phyloP scores from a whole-genome alignment of 2,113 vertebrate genomes.

The Pionites leucogaster region DNA sequence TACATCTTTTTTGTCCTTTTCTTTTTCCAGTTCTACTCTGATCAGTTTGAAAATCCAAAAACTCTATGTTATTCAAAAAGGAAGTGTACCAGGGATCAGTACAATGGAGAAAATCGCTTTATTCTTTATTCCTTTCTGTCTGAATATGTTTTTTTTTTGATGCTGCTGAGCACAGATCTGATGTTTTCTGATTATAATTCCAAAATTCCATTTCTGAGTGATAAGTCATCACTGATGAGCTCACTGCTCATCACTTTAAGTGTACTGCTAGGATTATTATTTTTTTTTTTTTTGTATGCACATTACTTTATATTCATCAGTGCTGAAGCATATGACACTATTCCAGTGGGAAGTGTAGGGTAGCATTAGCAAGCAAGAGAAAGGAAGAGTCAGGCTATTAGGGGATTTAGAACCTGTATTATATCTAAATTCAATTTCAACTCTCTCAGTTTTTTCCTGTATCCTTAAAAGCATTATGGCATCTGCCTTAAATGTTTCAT shows the following conservation, averaged over 20 bases:
- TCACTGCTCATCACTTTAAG: not conserved
- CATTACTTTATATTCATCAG: not conserved
- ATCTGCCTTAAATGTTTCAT: not conserved
- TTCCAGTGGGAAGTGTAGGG: not conserved
- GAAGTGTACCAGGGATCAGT: not conserved
- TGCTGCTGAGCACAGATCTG: not conserved
- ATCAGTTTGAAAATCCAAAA: not conserved
- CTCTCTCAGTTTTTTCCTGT: not conserved
- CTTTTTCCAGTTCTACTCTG: not conserved
- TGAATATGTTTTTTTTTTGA: not conserved
- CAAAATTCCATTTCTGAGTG: not conserved
- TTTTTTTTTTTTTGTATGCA: not conserved
- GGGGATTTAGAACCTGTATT: not conserved
- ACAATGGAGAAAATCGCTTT: not conserved
- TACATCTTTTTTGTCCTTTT: not conserved
- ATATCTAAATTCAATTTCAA: not conserved
- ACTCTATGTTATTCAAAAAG: not conserved
- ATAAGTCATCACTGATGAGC: not conserved
- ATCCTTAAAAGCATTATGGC: not conserved
- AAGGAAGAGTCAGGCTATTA: not conserved
- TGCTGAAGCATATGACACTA: not conserved
- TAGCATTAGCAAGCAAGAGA: not conserved
- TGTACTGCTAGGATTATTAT: not conserved
- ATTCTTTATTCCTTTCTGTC: not conserved
- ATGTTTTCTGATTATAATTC: not conserved